phyloP scores from a whole-genome alignment of 2,797 vertebrate species.

The Mormyrops attenuatus region DNA sequence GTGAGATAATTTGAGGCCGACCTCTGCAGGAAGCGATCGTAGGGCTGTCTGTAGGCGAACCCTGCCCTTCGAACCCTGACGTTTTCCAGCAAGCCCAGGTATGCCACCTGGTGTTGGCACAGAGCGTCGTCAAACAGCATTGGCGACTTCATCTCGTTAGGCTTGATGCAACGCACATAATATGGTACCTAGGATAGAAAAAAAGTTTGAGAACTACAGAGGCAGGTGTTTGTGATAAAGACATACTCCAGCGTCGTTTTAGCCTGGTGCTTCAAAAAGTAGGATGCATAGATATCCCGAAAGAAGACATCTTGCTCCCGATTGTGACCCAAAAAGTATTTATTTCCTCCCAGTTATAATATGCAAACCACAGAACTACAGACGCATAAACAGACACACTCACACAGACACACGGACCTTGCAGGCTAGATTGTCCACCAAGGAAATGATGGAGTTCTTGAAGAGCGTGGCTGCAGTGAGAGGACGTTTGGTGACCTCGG shows the following conservation, averaged over 20 bases:
- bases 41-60: conserved; percentile 85
- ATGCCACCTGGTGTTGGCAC: conserved; percentile 82
- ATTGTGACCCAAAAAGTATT: conserved; percentile 37
- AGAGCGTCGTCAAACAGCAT: conserved; percentile 68
- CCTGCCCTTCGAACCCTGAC: conserved; percentile 83
- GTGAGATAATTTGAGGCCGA: conserved; percentile 34
- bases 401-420: conserved; percentile 66
- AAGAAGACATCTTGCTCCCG: conserved; percentile 28
- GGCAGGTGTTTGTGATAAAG: neutral
- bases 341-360: conserved; percentile 21
- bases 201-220: neutral
- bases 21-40: conserved; percentile 81
- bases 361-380: conserved; percentile 21
- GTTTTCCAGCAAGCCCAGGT: conserved; percentile 89
- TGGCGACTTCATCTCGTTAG: conserved; percentile 80
- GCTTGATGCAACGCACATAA: conserved; percentile 87
- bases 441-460: conserved; percentile 87
- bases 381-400: neutral
- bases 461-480: conserved; percentile 82
- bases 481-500: conserved; percentile 87
- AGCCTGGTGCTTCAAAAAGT: neutral
- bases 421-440: conserved; percentile 82
- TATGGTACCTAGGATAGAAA: conserved; percentile 72
- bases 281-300: conserved; percentile 7
- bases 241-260: neutral